A percentile compares a stretch with the other conserved stretches of the same genome.
Conservation (phyloP, 2,113 vertebrate genomes). For the Sinocyclocheilus rhinocerous region DNA sequence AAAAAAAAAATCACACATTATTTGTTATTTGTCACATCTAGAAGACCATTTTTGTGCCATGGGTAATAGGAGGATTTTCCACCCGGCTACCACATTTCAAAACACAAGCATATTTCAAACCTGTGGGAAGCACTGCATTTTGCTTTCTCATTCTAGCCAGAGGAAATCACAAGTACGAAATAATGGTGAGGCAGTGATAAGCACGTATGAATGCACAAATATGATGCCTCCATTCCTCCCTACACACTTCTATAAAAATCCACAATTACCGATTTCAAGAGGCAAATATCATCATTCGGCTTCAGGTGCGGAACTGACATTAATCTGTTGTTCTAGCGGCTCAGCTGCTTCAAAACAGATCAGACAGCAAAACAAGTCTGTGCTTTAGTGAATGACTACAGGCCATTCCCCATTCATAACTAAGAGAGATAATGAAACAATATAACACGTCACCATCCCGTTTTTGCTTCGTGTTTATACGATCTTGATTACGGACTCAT, state of each 20-base stretch:
- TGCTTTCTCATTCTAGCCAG: conserved; percentile 22
- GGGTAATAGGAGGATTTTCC: too few relatives aligned
- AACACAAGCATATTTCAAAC: too few relatives aligned
- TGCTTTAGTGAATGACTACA: neutral
- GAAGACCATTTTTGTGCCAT: too few relatives aligned
- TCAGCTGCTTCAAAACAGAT: conserved; percentile 9
- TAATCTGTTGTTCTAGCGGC: neutral
- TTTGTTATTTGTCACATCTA: too few relatives aligned
- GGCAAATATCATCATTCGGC: neutral
- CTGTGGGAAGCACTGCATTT: neutral
- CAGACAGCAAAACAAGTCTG: neutral
- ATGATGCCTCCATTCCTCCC: conserved; percentile 15
- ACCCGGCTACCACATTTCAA: too few relatives aligned
- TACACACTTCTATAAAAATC: neutral
- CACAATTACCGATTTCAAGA: neutral
- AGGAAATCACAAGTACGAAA: neutral
- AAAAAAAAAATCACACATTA: too few relatives aligned
- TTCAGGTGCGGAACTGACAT: neutral
- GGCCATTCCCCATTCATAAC: neutral
- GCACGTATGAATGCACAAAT: conserved; percentile 33
- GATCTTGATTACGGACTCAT: neutral
- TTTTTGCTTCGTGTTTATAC: neutral
- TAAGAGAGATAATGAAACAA: neutral
- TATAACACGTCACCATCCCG: neutral
- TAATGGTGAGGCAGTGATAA: conserved; percentile 31